Base-by-base conservation (phyloP, 37 sponge, comb jelly and placozoan species). In the Haliclona indistincta region DNA sequence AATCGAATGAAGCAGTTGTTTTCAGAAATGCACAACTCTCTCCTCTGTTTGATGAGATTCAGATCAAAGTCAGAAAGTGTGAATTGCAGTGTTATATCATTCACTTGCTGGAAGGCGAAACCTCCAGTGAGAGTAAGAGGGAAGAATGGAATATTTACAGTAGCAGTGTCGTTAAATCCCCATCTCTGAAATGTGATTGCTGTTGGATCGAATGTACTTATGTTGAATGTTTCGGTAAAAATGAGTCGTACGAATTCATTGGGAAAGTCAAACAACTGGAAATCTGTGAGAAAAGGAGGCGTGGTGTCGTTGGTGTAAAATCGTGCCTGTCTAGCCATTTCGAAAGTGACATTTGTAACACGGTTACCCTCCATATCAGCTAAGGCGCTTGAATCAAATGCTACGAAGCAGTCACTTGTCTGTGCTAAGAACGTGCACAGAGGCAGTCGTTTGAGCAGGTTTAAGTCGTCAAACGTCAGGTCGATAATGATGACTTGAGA, bases 191-290 rank as follows among this genome's bases (percentile, higher is more conserved):
- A 28, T 8, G 89, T 83, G 64, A 95, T 88, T 40, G 85, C 84
- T 4, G 84, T 71, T n/a, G 96, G 96, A 62, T 95, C 93, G 70
- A 95, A 91, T 23, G 92, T 74, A 23, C 78, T 81, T 20, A 95
- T 70, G 43, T 95, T 95, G n/a, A 88, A 49, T 0, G 93, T 92
- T 35, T 95, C 96, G 79, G 65, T 76, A 42, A 95, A 95, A 4
- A 41, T 23, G 4, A 95, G 43, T 13, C 54, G 64, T 15, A 92
- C 63, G 3, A 44, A 69, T 22, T 95, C 86, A 20, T 56, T 44
- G 11, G 38, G 69, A 11, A 87, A 55, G 69, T 91, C 87, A 63
- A 95, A 83, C 7, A 36, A 53, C 2, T 82, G 62, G 75, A 95
- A 95, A 38, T 85, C 74, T 25, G 36, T 74, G 13, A 95, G 56